These are phyloP conservation scores for Linnaemya tessellans DNA, from an alignment of 2,888 invertebrate genomes.

Conservation along the genomic window DNA sequence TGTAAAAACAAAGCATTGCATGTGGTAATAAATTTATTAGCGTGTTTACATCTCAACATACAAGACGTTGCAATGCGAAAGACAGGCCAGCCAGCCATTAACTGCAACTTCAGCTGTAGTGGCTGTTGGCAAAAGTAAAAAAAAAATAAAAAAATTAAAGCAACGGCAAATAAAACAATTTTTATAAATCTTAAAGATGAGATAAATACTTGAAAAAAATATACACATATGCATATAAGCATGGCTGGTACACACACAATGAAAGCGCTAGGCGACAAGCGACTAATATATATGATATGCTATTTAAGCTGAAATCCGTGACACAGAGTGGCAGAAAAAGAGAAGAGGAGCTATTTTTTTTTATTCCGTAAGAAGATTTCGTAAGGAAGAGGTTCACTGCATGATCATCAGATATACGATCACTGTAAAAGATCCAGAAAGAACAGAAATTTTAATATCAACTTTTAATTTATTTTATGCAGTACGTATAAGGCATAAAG, in stretches of 20 bases:
- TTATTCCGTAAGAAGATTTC: too few relatives aligned
- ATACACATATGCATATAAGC: too few relatives aligned
- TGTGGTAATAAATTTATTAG: constrained; percentile 75
- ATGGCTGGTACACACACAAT: neutral
- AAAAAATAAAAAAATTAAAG: constrained; percentile 14
- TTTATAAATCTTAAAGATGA: constrained; percentile 43
- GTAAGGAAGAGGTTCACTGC: too few relatives aligned
- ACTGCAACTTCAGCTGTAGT: constrained; percentile 45
- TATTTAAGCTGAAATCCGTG: too few relatives aligned
- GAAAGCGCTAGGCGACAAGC: constrained; percentile 18
- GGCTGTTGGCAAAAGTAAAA: too few relatives aligned
- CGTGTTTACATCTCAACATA: constrained; percentile 73
- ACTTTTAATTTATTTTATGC: too few relatives aligned
- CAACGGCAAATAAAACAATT: constrained; percentile 38
- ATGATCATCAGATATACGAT: too few relatives aligned
- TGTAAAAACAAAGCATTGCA: constrained; percentile 65
- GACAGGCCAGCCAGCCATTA: constrained; percentile 20
- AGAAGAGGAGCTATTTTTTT: too few relatives aligned
- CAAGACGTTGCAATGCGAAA: constrained; percentile 48
- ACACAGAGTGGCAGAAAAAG: too few relatives aligned
- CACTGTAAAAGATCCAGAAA: too few relatives aligned
- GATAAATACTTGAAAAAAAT: constrained; percentile 16
- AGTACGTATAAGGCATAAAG: too few relatives aligned
- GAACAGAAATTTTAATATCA: too few relatives aligned
- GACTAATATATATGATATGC: neutral